Percentiles rank a stretch among this genome's conserved stretches.
These are phyloP conservation scores for Capitulum mitella DNA, from an alignment of 2,888 invertebrate genomes.

Conservation along the genomic window DNA sequence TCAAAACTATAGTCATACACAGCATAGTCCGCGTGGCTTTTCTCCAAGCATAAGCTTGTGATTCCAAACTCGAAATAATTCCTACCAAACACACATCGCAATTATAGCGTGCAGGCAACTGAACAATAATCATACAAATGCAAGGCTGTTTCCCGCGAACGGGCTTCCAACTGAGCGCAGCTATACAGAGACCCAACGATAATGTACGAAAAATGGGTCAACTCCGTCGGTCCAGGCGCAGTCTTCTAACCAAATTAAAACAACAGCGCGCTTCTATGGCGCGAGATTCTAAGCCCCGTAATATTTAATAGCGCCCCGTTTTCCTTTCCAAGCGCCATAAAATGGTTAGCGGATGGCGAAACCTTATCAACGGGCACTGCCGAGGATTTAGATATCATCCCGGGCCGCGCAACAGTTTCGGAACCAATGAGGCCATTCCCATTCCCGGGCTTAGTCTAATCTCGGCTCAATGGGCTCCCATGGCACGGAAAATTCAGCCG, in stretches of 20 bases:
- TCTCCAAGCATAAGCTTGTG: too few species aligned
- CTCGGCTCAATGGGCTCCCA: slow-evolving; percentile 3
- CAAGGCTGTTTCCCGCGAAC: too few species aligned
- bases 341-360: slow-evolving; percentile 13
- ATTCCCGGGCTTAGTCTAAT: slow-evolving; percentile 19
- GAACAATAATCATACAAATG: too few species aligned
- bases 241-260: not conserved
- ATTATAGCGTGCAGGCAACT: too few species aligned
- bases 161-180: too few species aligned
- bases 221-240: too few species aligned
- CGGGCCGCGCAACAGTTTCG: not conserved
- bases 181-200: too few species aligned
- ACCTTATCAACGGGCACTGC: not conserved
- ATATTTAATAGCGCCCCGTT: slow-evolving; percentile 15
- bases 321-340: not conserved
- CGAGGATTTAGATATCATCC: slow-evolving; percentile 14
- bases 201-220: too few species aligned
- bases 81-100: too few species aligned
- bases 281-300: not conserved
- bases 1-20: too few species aligned
- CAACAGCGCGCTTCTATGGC: not conserved
- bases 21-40: too few species aligned
- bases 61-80: too few species aligned
- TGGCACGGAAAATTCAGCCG: not conserved
- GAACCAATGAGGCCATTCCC: slow-evolving; percentile 21